Conservation (phyloP, 23 tunicate species). For the Ciona savignyi region DNA sequence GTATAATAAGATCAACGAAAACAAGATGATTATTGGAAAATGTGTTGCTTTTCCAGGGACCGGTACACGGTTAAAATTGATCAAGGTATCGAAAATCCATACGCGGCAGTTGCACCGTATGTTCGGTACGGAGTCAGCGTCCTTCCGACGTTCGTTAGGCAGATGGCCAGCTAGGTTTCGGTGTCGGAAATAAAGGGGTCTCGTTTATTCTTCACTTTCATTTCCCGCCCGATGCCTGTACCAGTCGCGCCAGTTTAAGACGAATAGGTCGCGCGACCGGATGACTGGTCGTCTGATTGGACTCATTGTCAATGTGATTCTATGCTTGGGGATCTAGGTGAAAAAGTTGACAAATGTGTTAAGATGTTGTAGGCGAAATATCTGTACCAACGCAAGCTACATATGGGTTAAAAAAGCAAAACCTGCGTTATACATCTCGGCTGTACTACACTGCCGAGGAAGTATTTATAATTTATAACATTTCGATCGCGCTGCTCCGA, state of each 20-base stretch:
- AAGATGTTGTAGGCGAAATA: too few relatives aligned
- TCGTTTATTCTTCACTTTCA: background rate
- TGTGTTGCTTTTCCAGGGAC: background rate
- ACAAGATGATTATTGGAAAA: constrained; percentile 1
- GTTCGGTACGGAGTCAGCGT: background rate
- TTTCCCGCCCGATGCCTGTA: background rate
- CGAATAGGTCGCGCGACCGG: too few relatives aligned
- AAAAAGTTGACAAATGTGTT: too few relatives aligned
- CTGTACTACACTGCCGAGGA: background rate
- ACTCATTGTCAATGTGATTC: too few relatives aligned
- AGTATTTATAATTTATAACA: background rate
- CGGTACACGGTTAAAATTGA: constrained; percentile 15
- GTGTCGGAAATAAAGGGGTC: background rate
- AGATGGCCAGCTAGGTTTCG: background rate
- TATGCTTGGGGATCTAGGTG: too few relatives aligned
- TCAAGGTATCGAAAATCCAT: constrained; percentile 32
- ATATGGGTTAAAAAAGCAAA: too few relatives aligned
- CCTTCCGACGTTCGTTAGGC: constrained; percentile 4
- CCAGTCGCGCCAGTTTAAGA: too few relatives aligned
- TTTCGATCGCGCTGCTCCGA: background rate
- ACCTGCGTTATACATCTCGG: too few relatives aligned
- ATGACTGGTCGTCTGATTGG: too few relatives aligned
- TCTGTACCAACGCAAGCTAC: too few relatives aligned
- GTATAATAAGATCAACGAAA: background rate
- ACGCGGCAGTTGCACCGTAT: constrained; percentile 17